Percentiles rank a stretch among this genome's conserved stretches.
Evolutionary conservation across 2,888 invertebrate species (phyloP).

Genomic region (Chrysopilus asiliformis): DNA sequence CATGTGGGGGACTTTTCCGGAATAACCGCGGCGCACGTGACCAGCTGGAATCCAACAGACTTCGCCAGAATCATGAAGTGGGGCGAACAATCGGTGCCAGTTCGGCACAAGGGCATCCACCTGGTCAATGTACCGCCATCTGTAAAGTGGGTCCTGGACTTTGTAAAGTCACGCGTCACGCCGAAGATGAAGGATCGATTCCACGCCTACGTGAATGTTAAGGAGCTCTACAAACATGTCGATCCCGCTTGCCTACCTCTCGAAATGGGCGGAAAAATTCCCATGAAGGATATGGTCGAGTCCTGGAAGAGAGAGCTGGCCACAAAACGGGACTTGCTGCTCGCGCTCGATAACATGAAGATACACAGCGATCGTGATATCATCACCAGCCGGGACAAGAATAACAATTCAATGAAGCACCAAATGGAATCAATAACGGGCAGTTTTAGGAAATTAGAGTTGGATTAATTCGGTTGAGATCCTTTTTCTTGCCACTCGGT

Average conservation of each 20-base stretch:
- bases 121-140: constrained; percentile 56
- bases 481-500: too few relatives aligned
- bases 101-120: constrained; percentile 66
- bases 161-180: constrained; percentile 52
- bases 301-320: constrained; percentile 50
- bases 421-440: constrained; percentile 38
- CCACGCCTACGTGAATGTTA: constrained; percentile 44
- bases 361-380: constrained; percentile 51
- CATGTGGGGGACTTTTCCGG: constrained; percentile 58
- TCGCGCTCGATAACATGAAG: constrained; percentile 50
- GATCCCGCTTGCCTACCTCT: constrained; percentile 52
- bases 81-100: constrained; percentile 70
- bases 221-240: constrained; percentile 45
- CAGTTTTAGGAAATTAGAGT: constrained; percentile 56
- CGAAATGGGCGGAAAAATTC: constrained; percentile 57
- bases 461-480: too few relatives aligned
- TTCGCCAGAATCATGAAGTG: constrained; percentile 56
- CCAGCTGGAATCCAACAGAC: constrained; percentile 60
- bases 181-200: constrained; percentile 58
- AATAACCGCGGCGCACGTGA: constrained; percentile 48
- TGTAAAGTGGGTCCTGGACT: constrained; percentile 62
- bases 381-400: constrained; percentile 29
- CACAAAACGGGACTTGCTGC: constrained; percentile 43
- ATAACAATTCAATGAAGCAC: constrained; percentile 26
- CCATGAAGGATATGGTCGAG: constrained; percentile 56